Percentiles rank a stretch among this genome's conserved stretches.
phyloP scores from a whole-genome alignment of 2,113 vertebrate species.

The Bettongia penicillata region DNA sequence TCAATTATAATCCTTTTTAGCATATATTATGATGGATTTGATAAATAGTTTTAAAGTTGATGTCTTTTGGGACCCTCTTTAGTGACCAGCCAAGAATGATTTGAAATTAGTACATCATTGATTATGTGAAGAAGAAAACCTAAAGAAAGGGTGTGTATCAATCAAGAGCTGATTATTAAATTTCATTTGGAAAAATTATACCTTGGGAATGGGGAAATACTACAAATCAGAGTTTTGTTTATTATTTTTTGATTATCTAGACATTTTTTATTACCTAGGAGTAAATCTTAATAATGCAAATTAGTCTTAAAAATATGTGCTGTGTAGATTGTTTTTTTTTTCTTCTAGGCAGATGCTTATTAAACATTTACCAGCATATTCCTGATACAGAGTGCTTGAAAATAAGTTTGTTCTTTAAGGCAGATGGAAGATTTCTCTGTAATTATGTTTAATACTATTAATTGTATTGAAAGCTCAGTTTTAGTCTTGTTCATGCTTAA shows the following conservation, averaged over 20 bases:
- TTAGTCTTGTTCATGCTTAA: background rate
- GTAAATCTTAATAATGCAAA: background rate
- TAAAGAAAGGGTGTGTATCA: slow-evolving; percentile 7
- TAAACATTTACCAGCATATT: background rate
- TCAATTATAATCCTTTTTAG: too few species aligned
- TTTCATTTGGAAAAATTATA: background rate
- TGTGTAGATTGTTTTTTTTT: background rate
- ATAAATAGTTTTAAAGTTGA: too few species aligned
- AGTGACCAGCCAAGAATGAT: background rate
- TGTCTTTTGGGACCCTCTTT: background rate
- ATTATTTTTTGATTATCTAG: background rate
- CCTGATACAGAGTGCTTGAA: background rate
- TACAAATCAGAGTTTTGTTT: background rate
- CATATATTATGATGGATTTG: too few species aligned
- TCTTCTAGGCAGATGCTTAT: background rate
- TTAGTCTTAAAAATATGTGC: background rate
- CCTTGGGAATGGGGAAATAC: background rate
- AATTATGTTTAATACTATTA: background rate
- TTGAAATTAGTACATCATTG: background rate
- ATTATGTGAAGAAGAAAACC: slow-evolving; percentile 20
- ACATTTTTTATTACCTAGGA: background rate
- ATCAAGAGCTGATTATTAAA: background rate
- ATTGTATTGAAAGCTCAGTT: background rate
- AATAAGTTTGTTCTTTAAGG: background rate
- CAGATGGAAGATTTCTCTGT: background rate